Evolutionary conservation across 2,113 vertebrate species (phyloP), one percentile per base, ranked within the genome.

Genomic region (Pomatorhinus ruficollis): DNA sequence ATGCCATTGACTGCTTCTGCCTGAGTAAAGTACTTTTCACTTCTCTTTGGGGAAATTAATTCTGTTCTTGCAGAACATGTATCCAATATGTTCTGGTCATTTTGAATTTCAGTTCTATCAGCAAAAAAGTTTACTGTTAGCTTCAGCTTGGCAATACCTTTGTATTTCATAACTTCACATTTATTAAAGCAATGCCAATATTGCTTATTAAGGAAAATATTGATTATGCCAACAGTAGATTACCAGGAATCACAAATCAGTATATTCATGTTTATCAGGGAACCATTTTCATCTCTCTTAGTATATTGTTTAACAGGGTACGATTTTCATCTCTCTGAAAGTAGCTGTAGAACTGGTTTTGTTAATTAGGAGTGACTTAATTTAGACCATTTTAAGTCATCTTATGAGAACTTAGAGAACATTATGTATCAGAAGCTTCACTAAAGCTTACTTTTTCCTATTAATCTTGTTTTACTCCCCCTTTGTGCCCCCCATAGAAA

Each of bases 401-500:
- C 5, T 90, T 82, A 35, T 76, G 44, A 56, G 30, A 92, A 52
- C 11, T 83, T 60, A 35, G 27, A 79, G 23, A 90, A 27, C 11
- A 15, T 52, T 83, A 23, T 53, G 5, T 81, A 47, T 52, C 37
- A 80, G 61, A 64, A 69, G 7, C 5, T 52, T 70, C n/a, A 47
- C 24, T 76, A 52, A 49, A 61, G 27, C 11, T 61, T 60, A 28
- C 35, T 95, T 83, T 87, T 52, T 17, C 11, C 30, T 54, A 10
- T 44, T 50, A 57, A 86, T 64, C 35, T 79, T 71, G 9, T 12
- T 93, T 79, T 63, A 19, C 33, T 45, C 8, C 1, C 7, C 2
- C 3, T 33, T 31, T 5, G 2, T 1, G 8, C 9, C 12, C 15
- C 35, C 11, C 8, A 27, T 0, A 63, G 21, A 71, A 64, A 68